Evolutionary conservation across 1,140 invertebrate genomes (phyloP).

Genomic region (Tetragnatha versicolor): DNA sequence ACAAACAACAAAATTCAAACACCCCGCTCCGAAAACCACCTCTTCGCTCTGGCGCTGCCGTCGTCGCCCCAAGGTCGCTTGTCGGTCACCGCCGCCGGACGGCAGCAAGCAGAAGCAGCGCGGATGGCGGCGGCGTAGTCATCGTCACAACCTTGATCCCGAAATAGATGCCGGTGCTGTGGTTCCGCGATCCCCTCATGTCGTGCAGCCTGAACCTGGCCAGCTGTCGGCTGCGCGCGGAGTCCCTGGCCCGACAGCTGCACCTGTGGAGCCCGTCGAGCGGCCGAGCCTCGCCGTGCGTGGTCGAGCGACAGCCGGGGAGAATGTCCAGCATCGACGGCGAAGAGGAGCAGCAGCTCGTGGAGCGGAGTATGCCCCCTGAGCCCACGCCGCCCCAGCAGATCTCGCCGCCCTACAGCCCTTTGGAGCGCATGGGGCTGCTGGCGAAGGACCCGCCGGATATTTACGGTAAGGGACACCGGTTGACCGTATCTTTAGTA

Average conservation of each 20-base stretch:
- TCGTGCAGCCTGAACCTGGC: conserved; percentile 54
- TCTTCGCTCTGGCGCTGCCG: conserved; percentile 23
- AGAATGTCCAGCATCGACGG: conserved; percentile 40
- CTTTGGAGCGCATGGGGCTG: conserved; percentile 12
- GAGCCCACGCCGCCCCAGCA: background rate
- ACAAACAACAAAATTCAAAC: no score
- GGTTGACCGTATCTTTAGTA: no score
- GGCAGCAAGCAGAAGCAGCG: background rate
- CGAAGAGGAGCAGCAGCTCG: conserved; percentile 29
- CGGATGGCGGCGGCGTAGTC: background rate
- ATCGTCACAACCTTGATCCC: conserved; percentile 29
- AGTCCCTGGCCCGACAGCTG: conserved; percentile 78
- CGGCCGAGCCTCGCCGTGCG: conserved; percentile 37
- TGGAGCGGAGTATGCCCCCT: background rate
- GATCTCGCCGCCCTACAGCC: conserved; percentile 34
- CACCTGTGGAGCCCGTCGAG: conserved; percentile 72
- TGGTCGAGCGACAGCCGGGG: conserved; percentile 12
- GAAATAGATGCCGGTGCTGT: conserved; percentile 31
- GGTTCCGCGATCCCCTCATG: conserved; percentile 34
- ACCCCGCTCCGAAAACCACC: background rate
- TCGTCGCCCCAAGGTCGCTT: conserved; percentile 38
- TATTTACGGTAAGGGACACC: conserved; percentile 8
- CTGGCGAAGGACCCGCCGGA: background rate
- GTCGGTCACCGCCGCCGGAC: conserved; percentile 31
- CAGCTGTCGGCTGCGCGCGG: conserved; percentile 78